Evolutionary conservation across 2,888 invertebrate species (phyloP).

Genomic region (Plusia festucae): DNA sequence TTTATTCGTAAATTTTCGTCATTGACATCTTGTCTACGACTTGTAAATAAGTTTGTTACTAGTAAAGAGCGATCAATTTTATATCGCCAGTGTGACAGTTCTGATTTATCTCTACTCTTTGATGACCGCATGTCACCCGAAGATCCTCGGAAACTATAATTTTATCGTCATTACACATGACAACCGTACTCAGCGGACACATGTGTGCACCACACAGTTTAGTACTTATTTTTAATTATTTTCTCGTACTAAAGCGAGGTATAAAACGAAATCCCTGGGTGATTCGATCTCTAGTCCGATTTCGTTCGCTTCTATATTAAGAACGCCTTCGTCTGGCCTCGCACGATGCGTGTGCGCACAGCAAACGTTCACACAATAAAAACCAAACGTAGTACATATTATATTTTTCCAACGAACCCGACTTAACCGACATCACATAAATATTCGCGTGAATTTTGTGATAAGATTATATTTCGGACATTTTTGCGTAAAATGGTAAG

Average conservation of each 20-base stretch:
- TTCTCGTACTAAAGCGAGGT: conserved; percentile 60
- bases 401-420: conserved; percentile 83
- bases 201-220: conserved; percentile 67
- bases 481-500: conserved; percentile 65
- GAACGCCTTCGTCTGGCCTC: conserved; percentile 82
- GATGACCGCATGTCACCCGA: conserved; percentile 41
- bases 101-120: conserved; percentile 38
- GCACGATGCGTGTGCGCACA: conserved; percentile 82
- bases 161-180: conserved; percentile 35
- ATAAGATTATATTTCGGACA: conserved; percentile 29
- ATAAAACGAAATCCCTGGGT: conserved; percentile 81
- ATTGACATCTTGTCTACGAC: too few relatives aligned
- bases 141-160: conserved; percentile 43
- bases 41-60: too few relatives aligned
- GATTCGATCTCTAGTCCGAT: conserved; percentile 75
- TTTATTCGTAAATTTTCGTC: too few relatives aligned
- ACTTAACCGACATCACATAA: conserved; percentile 72
- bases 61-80: not conserved
- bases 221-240: conserved; percentile 62
- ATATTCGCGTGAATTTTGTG: conserved; percentile 52
- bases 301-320: conserved; percentile 86
- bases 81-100: not conserved
- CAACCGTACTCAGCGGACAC: conserved; percentile 56
- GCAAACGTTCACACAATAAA: conserved; percentile 73
- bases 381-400: conserved; percentile 86